Evolutionary conservation across 2,797 vertebrate species (phyloP).

Genomic region (Sebastes itinus): DNA sequence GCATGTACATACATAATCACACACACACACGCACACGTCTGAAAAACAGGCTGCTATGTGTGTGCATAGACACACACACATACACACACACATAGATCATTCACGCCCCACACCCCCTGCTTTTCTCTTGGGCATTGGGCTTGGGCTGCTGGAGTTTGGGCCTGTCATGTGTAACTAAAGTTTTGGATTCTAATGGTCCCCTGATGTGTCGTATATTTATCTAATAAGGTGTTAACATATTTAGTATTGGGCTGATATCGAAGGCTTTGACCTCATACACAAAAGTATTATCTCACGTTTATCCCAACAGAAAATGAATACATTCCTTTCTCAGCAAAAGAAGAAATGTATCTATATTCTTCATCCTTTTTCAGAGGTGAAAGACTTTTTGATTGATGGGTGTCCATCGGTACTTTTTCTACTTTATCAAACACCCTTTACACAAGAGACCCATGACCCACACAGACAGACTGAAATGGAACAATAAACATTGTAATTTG

Average conservation of each 20-base stretch:
- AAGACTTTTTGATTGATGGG: neutral
- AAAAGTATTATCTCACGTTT: neutral
- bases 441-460: neutral
- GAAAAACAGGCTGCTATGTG: conserved; percentile 12
- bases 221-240: neutral
- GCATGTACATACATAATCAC: neutral
- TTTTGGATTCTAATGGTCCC: neutral
- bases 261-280: neutral
- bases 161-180: neutral
- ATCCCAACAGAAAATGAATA: neutral
- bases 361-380: too few relatives aligned
- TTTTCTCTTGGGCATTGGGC: neutral
- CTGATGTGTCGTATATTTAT: neutral
- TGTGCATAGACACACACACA: neutral
- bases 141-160: neutral
- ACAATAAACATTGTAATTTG: neutral
- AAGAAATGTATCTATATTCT: neutral
- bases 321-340: neutral
- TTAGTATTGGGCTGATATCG: neutral
- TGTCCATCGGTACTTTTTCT: neutral
- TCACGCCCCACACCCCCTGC: neutral
- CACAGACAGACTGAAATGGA: neutral
- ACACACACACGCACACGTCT: neutral
- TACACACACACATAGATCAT: conserved; percentile 6
- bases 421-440: neutral